phyloP scores from a whole-genome alignment of 2,888 invertebrate genomes.

The Leucophenga maculata region DNA sequence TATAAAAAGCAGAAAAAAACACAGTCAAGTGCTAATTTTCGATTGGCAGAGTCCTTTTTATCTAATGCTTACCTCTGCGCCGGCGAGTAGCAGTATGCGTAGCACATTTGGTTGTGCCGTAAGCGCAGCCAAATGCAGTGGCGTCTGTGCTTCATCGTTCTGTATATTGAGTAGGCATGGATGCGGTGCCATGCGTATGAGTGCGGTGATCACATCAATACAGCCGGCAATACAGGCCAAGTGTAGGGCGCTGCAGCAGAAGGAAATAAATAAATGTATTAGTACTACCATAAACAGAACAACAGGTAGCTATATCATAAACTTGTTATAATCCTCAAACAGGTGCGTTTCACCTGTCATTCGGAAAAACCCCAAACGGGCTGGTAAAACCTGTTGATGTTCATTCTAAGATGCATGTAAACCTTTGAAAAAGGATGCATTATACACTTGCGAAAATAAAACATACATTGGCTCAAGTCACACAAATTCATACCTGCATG shows the following conservation, averaged over 20 bases:
- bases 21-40: not conserved
- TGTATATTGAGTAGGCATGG: conserved; percentile 83
- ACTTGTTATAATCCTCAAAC: not conserved
- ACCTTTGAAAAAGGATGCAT: not conserved
- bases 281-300: conserved; percentile 37
- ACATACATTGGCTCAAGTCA: not conserved
- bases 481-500: not conserved
- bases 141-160: conserved; percentile 86
- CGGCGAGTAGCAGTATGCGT: conserved; percentile 84
- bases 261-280: conserved; percentile 7
- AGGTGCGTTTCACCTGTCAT: conserved; percentile 6
- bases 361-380: not conserved
- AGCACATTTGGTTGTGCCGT: conserved; percentile 83
- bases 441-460: not conserved
- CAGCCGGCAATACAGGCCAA: conserved; percentile 86
- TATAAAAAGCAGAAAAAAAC: not conserved
- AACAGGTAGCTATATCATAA: not conserved
- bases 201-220: conserved; percentile 80
- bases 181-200: conserved; percentile 85
- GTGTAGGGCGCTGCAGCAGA: conserved; percentile 83
- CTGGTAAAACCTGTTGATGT: conserved; percentile 42
- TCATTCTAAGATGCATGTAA: no score
- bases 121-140: conserved; percentile 89
- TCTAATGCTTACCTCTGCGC: conserved; percentile 75
- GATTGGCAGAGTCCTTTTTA: not conserved